Conservation (phyloP, 2,888 invertebrate genomes). For the Copidosoma aretas region DNA sequence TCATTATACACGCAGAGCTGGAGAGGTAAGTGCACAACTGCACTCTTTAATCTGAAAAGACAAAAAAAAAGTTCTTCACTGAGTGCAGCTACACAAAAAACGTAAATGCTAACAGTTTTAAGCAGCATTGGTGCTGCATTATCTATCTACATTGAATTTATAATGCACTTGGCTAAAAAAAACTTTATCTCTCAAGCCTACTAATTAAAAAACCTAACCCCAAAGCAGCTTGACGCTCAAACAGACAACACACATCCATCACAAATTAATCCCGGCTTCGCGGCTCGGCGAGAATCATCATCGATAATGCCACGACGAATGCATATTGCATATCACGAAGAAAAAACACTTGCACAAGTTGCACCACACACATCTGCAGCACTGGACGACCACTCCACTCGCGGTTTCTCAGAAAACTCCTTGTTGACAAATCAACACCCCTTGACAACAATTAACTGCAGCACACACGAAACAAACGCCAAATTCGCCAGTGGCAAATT, state of each 20-base stretch:
- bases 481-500: too few relatives aligned
- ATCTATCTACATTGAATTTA: background rate
- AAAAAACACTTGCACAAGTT: background rate
- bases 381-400: background rate
- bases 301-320: background rate
- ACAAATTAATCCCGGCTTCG: background rate
- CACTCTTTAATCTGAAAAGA: background rate
- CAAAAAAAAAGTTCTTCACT: background rate
- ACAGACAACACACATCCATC: background rate
- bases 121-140: background rate
- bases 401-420: background rate
- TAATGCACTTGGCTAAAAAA: background rate
- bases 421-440: background rate
- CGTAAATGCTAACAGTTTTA: background rate
- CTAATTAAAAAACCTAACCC: background rate
- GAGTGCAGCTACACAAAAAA: too few relatives aligned
- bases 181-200: background rate
- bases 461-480: too few relatives aligned
- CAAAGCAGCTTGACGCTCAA: background rate
- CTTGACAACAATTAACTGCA: too few relatives aligned
- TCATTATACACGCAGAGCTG: conserved; percentile 21
- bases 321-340: too few relatives aligned
- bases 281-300: background rate
- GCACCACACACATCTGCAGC: too few relatives aligned
- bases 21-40: conserved; percentile 2